These are phyloP conservation scores for Allygus modestus DNA, from an alignment of 2,888 invertebrate species.

Conservation along the genomic window DNA sequence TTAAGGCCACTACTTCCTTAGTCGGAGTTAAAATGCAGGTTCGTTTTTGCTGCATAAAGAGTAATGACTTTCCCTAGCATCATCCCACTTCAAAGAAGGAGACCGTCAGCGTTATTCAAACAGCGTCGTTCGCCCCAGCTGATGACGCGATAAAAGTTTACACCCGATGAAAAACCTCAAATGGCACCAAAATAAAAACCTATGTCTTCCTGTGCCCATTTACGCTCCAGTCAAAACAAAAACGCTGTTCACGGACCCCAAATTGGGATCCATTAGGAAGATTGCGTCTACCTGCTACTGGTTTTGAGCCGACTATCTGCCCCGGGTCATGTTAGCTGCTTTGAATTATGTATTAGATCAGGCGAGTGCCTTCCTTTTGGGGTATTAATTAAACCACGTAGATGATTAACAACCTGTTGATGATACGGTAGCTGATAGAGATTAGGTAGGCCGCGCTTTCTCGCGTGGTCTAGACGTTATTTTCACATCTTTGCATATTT, in stretches of 20 bases:
- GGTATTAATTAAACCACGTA: neutral
- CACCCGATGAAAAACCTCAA: conserved; percentile 26
- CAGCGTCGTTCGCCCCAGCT: neutral
- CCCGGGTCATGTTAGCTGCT: neutral
- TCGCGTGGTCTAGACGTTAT: no score
- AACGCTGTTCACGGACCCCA: neutral
- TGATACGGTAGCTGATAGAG: conserved; percentile 3
- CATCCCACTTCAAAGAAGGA: conserved; percentile 4
- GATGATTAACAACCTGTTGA: neutral
- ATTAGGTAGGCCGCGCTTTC: neutral
- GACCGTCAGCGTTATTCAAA: neutral
- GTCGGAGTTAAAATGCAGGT: neutral
- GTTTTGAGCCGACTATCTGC: neutral
- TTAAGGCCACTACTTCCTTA: neutral
- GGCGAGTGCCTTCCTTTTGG: neutral
- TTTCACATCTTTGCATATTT: no score
- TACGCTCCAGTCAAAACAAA: conserved; percentile 36
- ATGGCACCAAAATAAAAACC: conserved; percentile 30
- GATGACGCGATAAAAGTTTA: conserved; percentile 25
- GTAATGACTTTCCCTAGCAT: neutral
- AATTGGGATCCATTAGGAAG: conserved; percentile 24
- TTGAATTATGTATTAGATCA: conserved; percentile 26
- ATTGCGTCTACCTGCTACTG: conserved; percentile 37
- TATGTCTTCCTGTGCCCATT: conserved; percentile 25
- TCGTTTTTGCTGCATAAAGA: neutral